phyloP scores from a whole-genome alignment of 2,888 invertebrate genomes.

The Cheilosia vulpina region DNA sequence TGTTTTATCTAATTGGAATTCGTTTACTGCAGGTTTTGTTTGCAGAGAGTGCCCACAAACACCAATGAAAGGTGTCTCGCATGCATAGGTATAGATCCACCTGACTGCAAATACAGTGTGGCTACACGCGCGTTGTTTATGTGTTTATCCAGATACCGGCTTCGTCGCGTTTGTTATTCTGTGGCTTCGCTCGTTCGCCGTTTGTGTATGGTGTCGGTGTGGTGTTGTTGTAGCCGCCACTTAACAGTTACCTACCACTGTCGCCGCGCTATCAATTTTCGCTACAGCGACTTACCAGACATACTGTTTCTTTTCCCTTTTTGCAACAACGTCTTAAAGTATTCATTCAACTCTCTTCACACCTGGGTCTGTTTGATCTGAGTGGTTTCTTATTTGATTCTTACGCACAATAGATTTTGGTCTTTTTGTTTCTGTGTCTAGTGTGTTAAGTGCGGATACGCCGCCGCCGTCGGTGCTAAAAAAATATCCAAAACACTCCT shows the following conservation, averaged over 20 bases:
- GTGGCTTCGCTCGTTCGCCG: slow-evolving; percentile 39
- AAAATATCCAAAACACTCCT: neutral
- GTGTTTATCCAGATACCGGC: slow-evolving; percentile 62
- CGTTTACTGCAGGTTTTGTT: slow-evolving; percentile 18
- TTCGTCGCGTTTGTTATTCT: slow-evolving; percentile 57
- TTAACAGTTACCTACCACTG: slow-evolving; percentile 3
- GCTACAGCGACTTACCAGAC: neutral
- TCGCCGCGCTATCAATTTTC: slow-evolving; percentile 10
- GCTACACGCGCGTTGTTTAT: slow-evolving; percentile 14
- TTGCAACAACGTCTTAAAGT: slow-evolving; percentile 13
- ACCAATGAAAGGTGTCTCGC: slow-evolving; percentile 22
- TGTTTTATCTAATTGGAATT: slow-evolving; percentile 68
- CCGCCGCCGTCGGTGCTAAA: slow-evolving; percentile 10
- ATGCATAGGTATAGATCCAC: slow-evolving; percentile 39
- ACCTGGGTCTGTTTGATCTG: slow-evolving; percentile 23
- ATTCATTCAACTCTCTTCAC: slow-evolving; percentile 23
- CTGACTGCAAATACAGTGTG: slow-evolving; percentile 35
- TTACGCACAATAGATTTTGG: slow-evolving; percentile 28
- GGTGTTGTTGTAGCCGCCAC: slow-evolving; percentile 34
- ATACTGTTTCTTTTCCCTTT: neutral
- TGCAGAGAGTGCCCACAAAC: slow-evolving; percentile 21
- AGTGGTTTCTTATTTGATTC: slow-evolving; percentile 10
- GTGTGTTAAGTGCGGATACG: slow-evolving; percentile 10
- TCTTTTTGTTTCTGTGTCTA: neutral
- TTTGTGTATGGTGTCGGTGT: slow-evolving; percentile 37